Percentiles rank a stretch among this genome's conserved stretches.
These are phyloP conservation scores for Saccostrea glomerata DNA, from an alignment of 1,140 invertebrate species.

Conservation along the genomic window DNA sequence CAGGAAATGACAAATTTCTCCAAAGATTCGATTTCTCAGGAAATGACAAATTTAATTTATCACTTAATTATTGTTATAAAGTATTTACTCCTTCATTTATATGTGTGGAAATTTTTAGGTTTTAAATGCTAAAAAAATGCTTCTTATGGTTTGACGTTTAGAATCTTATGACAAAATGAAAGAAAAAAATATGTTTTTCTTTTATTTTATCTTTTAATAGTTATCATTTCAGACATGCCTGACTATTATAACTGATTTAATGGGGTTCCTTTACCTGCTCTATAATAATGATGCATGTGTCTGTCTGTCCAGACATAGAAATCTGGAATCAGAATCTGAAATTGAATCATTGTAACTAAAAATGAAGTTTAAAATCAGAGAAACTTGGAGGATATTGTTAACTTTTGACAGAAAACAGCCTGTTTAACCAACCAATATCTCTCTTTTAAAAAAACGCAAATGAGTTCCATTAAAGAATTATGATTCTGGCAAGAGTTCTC, in stretches of 20 bases:
- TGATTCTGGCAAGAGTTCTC: constrained; percentile 32
- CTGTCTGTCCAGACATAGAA: neutral
- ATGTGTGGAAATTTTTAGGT: too few species aligned
- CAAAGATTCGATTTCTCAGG: neutral
- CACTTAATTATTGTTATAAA: neutral
- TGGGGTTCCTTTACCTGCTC: neutral
- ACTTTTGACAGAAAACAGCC: constrained; percentile 21
- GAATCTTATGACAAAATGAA: neutral
- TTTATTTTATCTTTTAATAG: neutral
- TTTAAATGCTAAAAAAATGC: neutral
- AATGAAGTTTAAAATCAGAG: constrained; percentile 10
- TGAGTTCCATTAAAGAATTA: constrained; percentile 36
- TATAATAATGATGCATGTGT: neutral
- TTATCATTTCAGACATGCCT: neutral
- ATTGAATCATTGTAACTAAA: neutral
- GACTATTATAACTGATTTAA: neutral
- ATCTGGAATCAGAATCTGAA: constrained; percentile 1
- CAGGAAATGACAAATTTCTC: neutral
- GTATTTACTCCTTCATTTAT: neutral
- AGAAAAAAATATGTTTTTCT: neutral
- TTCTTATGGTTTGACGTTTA: neutral
- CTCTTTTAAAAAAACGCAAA: neutral
- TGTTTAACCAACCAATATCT: constrained; percentile 19
- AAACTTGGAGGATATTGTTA: neutral
- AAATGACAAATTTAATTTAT: neutral